phyloP scores from a whole-genome alignment of 2,113 vertebrate species.

The Podilymbus podiceps region DNA sequence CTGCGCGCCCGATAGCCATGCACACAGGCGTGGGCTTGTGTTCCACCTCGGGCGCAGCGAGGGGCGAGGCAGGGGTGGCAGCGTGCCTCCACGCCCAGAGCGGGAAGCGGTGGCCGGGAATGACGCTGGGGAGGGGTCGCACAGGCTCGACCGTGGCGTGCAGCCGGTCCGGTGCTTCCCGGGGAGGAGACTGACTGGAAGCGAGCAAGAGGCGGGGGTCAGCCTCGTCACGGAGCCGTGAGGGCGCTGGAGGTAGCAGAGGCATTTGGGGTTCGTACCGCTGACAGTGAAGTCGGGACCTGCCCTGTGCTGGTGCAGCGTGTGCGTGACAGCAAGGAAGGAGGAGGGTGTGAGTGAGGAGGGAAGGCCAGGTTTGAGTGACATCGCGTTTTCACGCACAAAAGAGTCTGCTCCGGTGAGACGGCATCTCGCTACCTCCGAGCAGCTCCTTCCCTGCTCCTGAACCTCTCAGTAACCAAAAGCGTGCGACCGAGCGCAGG shows the following conservation, averaged over 20 bases:
- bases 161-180: neutral
- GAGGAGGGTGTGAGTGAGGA: neutral
- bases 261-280: neutral
- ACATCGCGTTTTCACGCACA: neutral
- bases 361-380: neutral
- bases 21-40: neutral
- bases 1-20: accelerated
- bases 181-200: neutral
- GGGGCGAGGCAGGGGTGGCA: neutral
- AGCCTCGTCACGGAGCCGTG: accelerated
- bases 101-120: neutral
- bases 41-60: neutral
- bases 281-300: neutral
- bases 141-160: too few relatives aligned
- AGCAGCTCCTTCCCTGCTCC: neutral
- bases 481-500: too few relatives aligned
- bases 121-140: neutral
- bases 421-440: accelerated
- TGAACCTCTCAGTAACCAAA: too few relatives aligned
- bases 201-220: neutral
- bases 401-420: accelerated
- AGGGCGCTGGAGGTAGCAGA: neutral
- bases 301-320: too few relatives aligned
- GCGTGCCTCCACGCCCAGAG: too few relatives aligned
- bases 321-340: accelerated